Percentiles rank a stretch among this genome's conserved stretches.
Evolutionary conservation across 1,140 invertebrate species (phyloP).

Genomic region (Glossosoma conforme): DNA sequence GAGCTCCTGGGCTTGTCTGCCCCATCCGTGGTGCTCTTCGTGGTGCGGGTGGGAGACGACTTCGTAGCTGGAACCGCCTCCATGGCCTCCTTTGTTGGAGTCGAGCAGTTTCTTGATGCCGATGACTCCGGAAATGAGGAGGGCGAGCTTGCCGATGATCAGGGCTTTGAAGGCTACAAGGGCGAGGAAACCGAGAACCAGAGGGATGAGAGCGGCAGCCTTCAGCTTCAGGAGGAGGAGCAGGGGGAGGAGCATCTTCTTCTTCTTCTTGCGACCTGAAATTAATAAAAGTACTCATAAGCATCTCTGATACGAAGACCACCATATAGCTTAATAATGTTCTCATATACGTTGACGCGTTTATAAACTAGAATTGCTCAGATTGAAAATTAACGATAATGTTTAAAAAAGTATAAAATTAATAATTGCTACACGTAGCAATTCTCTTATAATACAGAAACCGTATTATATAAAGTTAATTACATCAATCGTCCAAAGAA

Average conservation of each 20-base stretch:
- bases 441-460: too few species aligned
- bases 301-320: too few species aligned
- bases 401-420: too few species aligned
- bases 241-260: constrained; percentile 69
- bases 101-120: constrained; percentile 74
- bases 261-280: constrained; percentile 65
- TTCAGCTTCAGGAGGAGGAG: constrained; percentile 73
- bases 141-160: constrained; percentile 72
- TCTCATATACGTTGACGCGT: too few species aligned
- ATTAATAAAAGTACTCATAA: too few species aligned
- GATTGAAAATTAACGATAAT: too few species aligned
- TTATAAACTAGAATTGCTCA: too few species aligned
- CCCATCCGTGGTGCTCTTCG: constrained; percentile 52
- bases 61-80: constrained; percentile 66
- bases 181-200: constrained; percentile 70
- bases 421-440: too few species aligned
- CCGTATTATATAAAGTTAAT: too few species aligned
- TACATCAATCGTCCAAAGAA: too few species aligned
- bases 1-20: constrained; percentile 55
- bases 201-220: constrained; percentile 68
- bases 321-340: too few species aligned
- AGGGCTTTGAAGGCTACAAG: constrained; percentile 79
- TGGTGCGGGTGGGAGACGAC: constrained; percentile 62
- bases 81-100: constrained; percentile 55
- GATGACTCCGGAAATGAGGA: constrained; percentile 69